A percentile compares a stretch with the other conserved stretches of the same genome.
phyloP scores from a whole-genome alignment of 2,888 invertebrate genomes.

The Lissonota sp. region DNA sequence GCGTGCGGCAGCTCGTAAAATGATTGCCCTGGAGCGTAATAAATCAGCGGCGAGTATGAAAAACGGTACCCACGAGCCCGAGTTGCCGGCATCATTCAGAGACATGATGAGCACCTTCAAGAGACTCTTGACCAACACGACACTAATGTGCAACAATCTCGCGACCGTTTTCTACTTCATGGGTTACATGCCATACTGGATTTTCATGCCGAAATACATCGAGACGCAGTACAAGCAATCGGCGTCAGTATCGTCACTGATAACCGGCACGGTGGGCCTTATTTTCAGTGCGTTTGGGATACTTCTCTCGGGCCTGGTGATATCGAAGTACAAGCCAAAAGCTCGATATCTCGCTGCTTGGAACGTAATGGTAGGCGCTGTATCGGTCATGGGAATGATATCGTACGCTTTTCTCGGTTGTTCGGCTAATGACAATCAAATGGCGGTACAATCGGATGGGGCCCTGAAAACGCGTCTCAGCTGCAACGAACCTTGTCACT shows the following conservation, averaged over 20 bases:
- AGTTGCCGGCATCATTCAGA: conserved; percentile 79
- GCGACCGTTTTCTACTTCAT: conserved; percentile 90
- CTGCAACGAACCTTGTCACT: conserved; percentile 88
- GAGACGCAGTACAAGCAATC: conserved; percentile 92
- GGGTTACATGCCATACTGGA: conserved; percentile 91
- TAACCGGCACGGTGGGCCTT: conserved; percentile 90
- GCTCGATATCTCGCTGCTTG: conserved; percentile 89
- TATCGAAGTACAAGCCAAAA: conserved; percentile 88
- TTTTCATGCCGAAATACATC: conserved; percentile 93
- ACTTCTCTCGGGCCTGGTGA: conserved; percentile 88
- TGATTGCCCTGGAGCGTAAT: conserved; percentile 80
- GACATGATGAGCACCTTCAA: conserved; percentile 88
- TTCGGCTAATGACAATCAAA: conserved; percentile 86
- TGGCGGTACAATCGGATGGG: conserved; percentile 82
- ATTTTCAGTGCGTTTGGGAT: conserved; percentile 89
- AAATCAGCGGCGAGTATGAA: conserved; percentile 77
- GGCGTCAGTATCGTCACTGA: conserved; percentile 90
- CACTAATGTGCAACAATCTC: conserved; percentile 90
- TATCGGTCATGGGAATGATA: conserved; percentile 87
- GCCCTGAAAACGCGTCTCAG: conserved; percentile 83
- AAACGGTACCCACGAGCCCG: conserved; percentile 68
- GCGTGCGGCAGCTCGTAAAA: conserved; percentile 86
- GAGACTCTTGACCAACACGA: conserved; percentile 87
- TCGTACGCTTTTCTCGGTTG: conserved; percentile 89
- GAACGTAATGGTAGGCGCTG: conserved; percentile 88